These are phyloP conservation scores for Pristionchus japonicus DNA, from an alignment of 2,888 invertebrate genomes.

Conservation along the genomic window DNA sequence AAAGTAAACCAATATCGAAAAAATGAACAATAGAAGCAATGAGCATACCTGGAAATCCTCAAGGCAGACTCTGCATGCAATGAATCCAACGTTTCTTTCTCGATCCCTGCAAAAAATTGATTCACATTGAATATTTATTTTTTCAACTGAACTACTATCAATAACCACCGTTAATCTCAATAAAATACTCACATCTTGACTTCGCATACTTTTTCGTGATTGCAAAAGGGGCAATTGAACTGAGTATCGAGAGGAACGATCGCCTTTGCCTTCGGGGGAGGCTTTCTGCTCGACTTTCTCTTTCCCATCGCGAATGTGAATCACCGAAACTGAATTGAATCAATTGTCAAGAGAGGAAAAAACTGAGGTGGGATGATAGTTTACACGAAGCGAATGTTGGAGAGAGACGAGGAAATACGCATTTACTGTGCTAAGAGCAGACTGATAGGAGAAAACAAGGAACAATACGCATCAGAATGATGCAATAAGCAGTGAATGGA, in stretches of 20 bases:
- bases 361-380: background rate
- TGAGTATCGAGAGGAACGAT: conserved; percentile 93
- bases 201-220: conserved; percentile 98
- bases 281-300: conserved; percentile 95
- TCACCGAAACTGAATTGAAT: background rate
- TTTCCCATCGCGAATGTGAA: conserved; percentile 85
- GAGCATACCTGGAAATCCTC: conserved; percentile 80
- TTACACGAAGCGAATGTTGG: background rate
- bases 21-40: background rate
- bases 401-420: background rate
- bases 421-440: background rate
- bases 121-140: background rate
- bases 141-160: too few relatives aligned
- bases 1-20: background rate
- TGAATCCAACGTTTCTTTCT: conserved; percentile 91
- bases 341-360: background rate
- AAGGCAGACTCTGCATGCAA: conserved; percentile 93
- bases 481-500: background rate
- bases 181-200: conserved; percentile 93
- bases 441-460: background rate
- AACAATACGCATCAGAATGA: background rate
- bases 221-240: conserved; percentile 99
- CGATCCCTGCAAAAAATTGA: conserved; percentile 85
- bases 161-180: too few relatives aligned
- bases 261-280: conserved; percentile 90